Percentiles rank a stretch among this genome's conserved stretches.
These are phyloP conservation scores for Sussaba pulchella DNA, from an alignment of 2,888 invertebrate species.

Conservation along the genomic window DNA sequence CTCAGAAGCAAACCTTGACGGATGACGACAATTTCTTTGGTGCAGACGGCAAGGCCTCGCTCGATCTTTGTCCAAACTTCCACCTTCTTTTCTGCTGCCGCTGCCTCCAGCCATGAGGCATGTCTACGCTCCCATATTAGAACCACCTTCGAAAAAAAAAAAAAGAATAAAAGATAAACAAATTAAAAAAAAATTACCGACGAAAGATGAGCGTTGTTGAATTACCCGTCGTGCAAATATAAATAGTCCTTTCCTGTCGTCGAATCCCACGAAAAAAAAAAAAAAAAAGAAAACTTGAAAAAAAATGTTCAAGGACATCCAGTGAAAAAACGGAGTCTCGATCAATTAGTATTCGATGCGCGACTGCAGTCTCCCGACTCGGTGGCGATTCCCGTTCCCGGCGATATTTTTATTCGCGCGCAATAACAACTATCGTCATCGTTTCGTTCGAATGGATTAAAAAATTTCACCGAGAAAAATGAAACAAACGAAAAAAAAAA, in stretches of 20 bases:
- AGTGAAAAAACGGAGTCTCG: slow-evolving; percentile 39
- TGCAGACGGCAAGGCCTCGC: slow-evolving; percentile 74
- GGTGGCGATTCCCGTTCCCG: background rate
- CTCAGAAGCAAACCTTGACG: slow-evolving; percentile 69
- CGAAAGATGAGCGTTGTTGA: no score
- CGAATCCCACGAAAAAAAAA: slow-evolving; percentile 66
- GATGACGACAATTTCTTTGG: slow-evolving; percentile 71
- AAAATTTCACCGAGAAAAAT: no score
- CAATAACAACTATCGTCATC: slow-evolving; percentile 1
- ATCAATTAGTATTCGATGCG: slow-evolving; percentile 62
- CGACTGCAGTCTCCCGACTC: slow-evolving; percentile 20
- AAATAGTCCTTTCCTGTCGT: no score
- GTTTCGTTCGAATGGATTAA: no score
- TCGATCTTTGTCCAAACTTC: slow-evolving; percentile 79
- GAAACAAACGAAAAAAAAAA: no score
- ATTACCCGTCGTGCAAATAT: no score
- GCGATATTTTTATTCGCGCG: slow-evolving; percentile 21
- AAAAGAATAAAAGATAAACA: background rate
- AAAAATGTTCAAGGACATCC: no score
- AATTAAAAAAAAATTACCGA: background rate
- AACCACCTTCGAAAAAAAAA: slow-evolving; percentile 70
- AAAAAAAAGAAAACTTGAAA: background rate
- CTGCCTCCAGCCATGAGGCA: slow-evolving; percentile 83
- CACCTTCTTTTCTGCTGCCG: slow-evolving; percentile 78
- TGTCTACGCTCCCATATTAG: slow-evolving; percentile 80